These are phyloP conservation scores for Hesperophylax magnus DNA, from an alignment of 1,140 invertebrate genomes.

Conservation along the genomic window DNA sequence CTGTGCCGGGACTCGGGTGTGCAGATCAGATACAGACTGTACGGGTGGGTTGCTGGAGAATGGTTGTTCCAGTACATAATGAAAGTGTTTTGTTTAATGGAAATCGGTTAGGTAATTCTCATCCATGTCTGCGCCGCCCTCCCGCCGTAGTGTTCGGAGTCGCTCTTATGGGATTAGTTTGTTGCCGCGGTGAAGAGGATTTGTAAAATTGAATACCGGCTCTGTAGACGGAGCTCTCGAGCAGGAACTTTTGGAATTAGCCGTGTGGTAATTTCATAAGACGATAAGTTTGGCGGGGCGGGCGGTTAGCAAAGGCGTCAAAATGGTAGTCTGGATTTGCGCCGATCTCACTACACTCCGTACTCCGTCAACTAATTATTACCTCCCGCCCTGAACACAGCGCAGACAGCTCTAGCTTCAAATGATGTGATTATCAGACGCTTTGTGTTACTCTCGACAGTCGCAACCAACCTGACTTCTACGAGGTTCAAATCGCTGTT, in stretches of 20 bases:
- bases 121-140: slow-evolving; percentile 3
- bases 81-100: slow-evolving; percentile 48
- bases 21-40: background rate
- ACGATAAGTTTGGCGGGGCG: slow-evolving; percentile 48
- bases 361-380: slow-evolving; percentile 6
- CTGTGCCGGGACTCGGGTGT: background rate
- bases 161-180: slow-evolving; percentile 50
- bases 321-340: slow-evolving; percentile 41
- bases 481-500: too few species aligned
- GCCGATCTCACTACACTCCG: background rate
- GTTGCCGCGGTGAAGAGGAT: slow-evolving; percentile 50
- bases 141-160: slow-evolving; percentile 7
- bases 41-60: background rate
- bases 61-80: slow-evolving; percentile 24
- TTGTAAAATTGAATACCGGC: slow-evolving; percentile 55
- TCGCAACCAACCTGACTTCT: background rate
- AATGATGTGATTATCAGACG: slow-evolving; percentile 25
- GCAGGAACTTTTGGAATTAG: slow-evolving; percentile 52
- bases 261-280: slow-evolving; percentile 55
- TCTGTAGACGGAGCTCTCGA: slow-evolving; percentile 14
- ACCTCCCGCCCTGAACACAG: background rate
- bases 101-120: slow-evolving; percentile 37
- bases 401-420: background rate
- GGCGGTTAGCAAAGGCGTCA: slow-evolving; percentile 49
- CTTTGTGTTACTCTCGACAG: background rate